Evolutionary conservation across 2,797 vertebrate genomes (phyloP), one percentile per base, ranked within the genome.

Genomic region (Intellagama lesueurii): DNA sequence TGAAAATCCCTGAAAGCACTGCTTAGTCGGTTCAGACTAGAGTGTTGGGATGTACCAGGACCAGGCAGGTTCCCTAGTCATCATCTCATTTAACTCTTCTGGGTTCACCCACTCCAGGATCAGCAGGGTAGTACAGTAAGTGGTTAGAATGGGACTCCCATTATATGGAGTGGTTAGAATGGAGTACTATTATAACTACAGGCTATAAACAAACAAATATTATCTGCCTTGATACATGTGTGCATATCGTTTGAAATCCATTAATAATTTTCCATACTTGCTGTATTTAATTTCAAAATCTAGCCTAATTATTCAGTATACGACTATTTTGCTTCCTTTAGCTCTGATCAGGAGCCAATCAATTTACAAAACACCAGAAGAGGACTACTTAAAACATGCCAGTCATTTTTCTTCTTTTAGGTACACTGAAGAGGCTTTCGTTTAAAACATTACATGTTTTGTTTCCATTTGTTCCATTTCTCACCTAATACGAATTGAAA

Each of bases 271-370:
- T 76, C 87, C 89, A 86, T 86, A 81, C 83, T 66, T 81, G 70
- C 44, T 88, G 22, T 83, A 56, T 66, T 90, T 87, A 91, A 47
- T 92, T 66, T 90, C 77, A 90, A 81, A 93, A 90, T 69, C 73
- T 40, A 89, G 76, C 35, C 76, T 19, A 78, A 83, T 47, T 64
- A 86, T 84, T 92, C 85, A 92, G 80, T 12, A 89, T 3, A 26
- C 28, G 76, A n/a, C 44, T 69, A 0, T 35, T 89, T 91, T 89
- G 9, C 17, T 80, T 60, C 76, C 72, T 89, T 12, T 78, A 80
- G 22, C 52, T 83, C n/a, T 70, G 80, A 6, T 86, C n/a, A 11
- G 56, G 2, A 83, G n/a, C 11, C 81, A 87, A 75, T 1, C 32
- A 81, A 49, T 89, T 90, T 91, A 12, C n/a, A 85, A 56, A 72